Evolutionary conservation across 2,888 invertebrate species (phyloP).

Genomic region (Amphipyra tragopoginis): DNA sequence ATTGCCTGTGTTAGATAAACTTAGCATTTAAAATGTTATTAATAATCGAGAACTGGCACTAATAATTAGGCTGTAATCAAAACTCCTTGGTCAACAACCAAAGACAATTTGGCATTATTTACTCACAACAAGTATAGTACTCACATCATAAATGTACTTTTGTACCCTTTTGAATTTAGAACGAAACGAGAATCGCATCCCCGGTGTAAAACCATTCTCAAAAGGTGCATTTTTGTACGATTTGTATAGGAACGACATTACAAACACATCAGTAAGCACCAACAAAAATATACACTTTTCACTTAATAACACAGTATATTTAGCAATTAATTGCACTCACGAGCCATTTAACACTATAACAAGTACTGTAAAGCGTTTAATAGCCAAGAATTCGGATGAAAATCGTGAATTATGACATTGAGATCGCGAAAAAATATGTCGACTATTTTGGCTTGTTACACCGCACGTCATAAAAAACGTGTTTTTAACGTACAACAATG

Average conservation of each 20-base stretch:
- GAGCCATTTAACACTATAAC: constrained; percentile 30
- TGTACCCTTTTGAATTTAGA: constrained; percentile 72
- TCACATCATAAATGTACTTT: constrained; percentile 65
- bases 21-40: neutral
- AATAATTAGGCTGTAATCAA: constrained; percentile 13
- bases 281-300: constrained; percentile 25
- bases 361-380: constrained; percentile 33
- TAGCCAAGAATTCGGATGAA: constrained; percentile 46
- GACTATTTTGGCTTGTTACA: constrained; percentile 65
- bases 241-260: constrained; percentile 82
- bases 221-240: constrained; percentile 81
- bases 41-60: constrained; percentile 1
- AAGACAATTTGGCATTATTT: constrained; percentile 47
- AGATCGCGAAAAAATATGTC: constrained; percentile 57
- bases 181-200: constrained; percentile 67
- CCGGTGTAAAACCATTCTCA: constrained; percentile 77
- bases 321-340: constrained; percentile 12
- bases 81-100: constrained; percentile 35
- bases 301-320: constrained; percentile 18
- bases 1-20: neutral
- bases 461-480: constrained; percentile 67
- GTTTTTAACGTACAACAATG: constrained; percentile 65
- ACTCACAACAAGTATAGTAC: constrained; percentile 74
- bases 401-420: constrained; percentile 67
- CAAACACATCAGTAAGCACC: constrained; percentile 8